phyloP scores from a whole-genome alignment of 2,888 invertebrate species.

The Torymus aiolomorphi region DNA sequence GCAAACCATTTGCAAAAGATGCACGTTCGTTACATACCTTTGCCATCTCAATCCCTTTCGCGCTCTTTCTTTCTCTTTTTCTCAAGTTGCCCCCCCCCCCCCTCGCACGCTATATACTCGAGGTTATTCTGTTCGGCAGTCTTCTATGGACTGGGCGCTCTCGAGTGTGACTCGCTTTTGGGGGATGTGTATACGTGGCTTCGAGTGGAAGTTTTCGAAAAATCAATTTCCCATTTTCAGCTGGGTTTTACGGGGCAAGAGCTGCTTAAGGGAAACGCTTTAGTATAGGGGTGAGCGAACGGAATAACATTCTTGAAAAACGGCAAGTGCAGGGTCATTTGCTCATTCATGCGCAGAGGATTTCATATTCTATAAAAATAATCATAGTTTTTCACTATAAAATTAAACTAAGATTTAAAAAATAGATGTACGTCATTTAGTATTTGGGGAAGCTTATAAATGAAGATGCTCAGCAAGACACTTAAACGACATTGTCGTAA shows the following conservation, averaged over 20 bases:
- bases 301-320: not conserved
- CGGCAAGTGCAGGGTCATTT: not conserved
- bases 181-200: not conserved
- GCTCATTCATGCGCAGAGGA: not conserved
- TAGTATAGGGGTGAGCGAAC: not conserved
- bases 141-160: constrained; percentile 3
- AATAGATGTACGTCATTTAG: too few relatives aligned
- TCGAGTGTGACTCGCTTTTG: constrained; percentile 26
- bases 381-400: too few relatives aligned
- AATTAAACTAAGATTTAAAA: too few relatives aligned
- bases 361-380: too few relatives aligned
- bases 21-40: constrained; percentile 56
- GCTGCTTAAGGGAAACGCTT: not conserved
- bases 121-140: not conserved
- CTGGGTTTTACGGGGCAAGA: constrained; percentile 13
- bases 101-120: not conserved
- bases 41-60: constrained; percentile 23
- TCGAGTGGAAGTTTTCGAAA: constrained; percentile 26
- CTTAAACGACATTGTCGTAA: too few relatives aligned
- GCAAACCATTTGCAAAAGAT: constrained; percentile 52
- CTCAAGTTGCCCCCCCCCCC: not conserved
- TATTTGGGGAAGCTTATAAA: too few relatives aligned
- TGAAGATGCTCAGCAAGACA: too few relatives aligned
- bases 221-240: constrained; percentile 44
- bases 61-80: not conserved